Evolutionary conservation across 1,140 invertebrate genomes (phyloP).

Genomic region (Ceratitis capitata): DNA sequence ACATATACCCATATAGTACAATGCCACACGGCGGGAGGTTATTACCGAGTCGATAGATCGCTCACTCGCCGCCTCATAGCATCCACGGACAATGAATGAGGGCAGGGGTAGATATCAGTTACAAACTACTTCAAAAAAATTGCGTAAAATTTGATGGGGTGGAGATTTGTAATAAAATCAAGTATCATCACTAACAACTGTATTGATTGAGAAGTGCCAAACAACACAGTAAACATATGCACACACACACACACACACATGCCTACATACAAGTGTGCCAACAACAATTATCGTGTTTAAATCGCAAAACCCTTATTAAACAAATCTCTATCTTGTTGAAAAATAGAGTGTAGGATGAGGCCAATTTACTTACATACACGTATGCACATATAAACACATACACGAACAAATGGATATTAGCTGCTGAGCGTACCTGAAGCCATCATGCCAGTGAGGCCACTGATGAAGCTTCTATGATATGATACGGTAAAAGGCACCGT

Average conservation of each 20-base stretch:
- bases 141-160: conserved; percentile 37
- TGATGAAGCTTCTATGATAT: conserved; percentile 46
- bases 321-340: conserved; percentile 2
- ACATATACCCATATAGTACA: not conserved
- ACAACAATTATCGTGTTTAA: conserved; percentile 30
- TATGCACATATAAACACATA: not conserved
- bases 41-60: conserved; percentile 55
- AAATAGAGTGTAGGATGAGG: not conserved
- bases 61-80: not conserved
- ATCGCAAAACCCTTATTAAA: conserved; percentile 29
- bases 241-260: not conserved
- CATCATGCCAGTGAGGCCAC: not conserved
- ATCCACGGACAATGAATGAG: not conserved
- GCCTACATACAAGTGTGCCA: not conserved
- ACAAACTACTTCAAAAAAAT: conserved; percentile 17
- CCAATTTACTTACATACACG: not conserved
- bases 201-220: conserved; percentile 42
- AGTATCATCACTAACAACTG: conserved; percentile 54
- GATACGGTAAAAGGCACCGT: not conserved
- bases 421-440: not conserved
- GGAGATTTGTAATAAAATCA: conserved; percentile 64
- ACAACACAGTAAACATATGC: conserved; percentile 32
- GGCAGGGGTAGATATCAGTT: conserved; percentile 39
- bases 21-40: conserved; percentile 54
- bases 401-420: not conserved